Conservation (phyloP, 2,113 vertebrate species). For the Paramisgurnus dabryanus region DNA sequence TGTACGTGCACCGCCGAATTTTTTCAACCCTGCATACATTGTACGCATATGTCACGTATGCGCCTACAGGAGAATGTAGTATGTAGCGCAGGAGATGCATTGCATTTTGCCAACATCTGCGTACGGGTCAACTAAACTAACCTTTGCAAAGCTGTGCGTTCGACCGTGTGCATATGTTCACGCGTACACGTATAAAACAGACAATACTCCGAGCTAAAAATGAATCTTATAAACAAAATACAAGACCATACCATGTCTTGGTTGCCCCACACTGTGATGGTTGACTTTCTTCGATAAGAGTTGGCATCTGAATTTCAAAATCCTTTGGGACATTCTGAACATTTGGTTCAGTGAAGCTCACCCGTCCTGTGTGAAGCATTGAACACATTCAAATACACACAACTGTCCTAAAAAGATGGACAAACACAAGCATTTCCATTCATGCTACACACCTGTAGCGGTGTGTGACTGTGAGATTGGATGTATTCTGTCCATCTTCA, state of each 20-base stretch:
- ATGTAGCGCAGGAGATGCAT: too few relatives aligned
- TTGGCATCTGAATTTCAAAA: slow-evolving; percentile 92
- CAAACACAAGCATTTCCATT: not conserved
- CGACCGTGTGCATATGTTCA: too few relatives aligned
- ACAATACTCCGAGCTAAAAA: not conserved
- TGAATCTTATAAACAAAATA: not conserved
- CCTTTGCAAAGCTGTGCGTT: too few relatives aligned
- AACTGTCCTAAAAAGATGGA: not conserved
- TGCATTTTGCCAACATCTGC: too few relatives aligned
- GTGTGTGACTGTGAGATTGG: slow-evolving; percentile 88
- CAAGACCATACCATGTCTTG: slow-evolving; percentile 61
- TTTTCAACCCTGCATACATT: too few relatives aligned
- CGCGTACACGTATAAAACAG: too few relatives aligned
- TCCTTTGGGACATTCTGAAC: slow-evolving; percentile 97
- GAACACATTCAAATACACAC: slow-evolving; percentile 34
- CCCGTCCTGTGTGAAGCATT: slow-evolving; percentile 77
- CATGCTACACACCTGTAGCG: slow-evolving; percentile 84
- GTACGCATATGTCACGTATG: too few relatives aligned
- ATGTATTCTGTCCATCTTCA: slow-evolving; percentile 94
- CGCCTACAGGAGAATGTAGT: too few relatives aligned
- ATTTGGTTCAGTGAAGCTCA: slow-evolving; percentile 93
- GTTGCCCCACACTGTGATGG: slow-evolving; percentile 68
- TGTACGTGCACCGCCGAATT: too few relatives aligned
- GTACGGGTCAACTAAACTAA: too few relatives aligned
- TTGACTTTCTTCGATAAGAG: slow-evolving; percentile 82